phyloP scores from a whole-genome alignment of 2,797 vertebrate genomes.

The Pachyuromys duprasi region DNA sequence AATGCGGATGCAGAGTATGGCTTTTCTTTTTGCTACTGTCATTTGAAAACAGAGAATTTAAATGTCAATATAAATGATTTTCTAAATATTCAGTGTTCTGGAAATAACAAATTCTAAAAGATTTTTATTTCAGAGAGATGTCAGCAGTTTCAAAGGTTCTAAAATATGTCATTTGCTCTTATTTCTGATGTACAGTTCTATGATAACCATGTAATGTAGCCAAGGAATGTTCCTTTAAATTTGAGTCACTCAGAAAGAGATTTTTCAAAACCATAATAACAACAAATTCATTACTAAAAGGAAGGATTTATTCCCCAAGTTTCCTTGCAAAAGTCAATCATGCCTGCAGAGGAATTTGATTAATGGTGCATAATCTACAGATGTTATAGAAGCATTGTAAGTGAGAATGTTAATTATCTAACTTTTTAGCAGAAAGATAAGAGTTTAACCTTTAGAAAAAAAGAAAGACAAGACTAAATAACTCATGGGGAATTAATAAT shows the following conservation, averaged over 20 bases:
- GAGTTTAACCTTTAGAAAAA: constrained; percentile 83
- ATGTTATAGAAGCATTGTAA: constrained; percentile 72
- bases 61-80: constrained; percentile 75
- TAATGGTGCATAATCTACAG: constrained; percentile 82
- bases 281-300: constrained; percentile 79
- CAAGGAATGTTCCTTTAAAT: constrained; percentile 65
- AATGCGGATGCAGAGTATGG: constrained; percentile 57
- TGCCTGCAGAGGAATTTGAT: constrained; percentile 79
- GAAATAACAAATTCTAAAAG: constrained; percentile 63
- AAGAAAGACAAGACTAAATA: constrained; percentile 79
- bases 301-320: constrained; percentile 75
- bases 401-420: constrained; percentile 87
- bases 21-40: constrained; percentile 65
- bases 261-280: constrained; percentile 70
- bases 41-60: constrained; percentile 71
- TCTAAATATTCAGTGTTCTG: constrained; percentile 70
- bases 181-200: constrained; percentile 62
- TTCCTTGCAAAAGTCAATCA: constrained; percentile 80
- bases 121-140: constrained; percentile 65
- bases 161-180: constrained; percentile 58
- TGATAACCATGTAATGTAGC: constrained; percentile 59
- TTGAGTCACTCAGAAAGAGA: constrained; percentile 55
- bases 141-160: constrained; percentile 64
- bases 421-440: constrained; percentile 82
- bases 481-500: constrained; percentile 82